Evolutionary conservation across 2,888 invertebrate genomes (phyloP), one percentile per base, ranked within the genome.

Genomic region (Ptilodon capucinus): DNA sequence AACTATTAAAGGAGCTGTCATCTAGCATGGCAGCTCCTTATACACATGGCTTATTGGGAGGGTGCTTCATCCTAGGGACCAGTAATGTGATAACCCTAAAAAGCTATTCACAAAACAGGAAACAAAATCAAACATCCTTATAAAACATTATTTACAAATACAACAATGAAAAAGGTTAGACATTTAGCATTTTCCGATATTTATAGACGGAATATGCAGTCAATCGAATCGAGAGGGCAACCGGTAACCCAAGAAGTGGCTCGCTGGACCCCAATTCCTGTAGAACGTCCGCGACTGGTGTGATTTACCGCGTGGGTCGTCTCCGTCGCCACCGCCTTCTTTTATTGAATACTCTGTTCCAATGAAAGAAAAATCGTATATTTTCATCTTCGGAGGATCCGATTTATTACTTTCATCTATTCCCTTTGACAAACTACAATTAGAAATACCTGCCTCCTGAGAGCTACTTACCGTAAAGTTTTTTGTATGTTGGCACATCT

Each of bases 271-370:
- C 41, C 51, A 74, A 76, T 75, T 60, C 61, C 51, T 67, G 68
- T 71, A 77, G 74, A 69, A 52, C 43, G 57, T 66, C 52, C 51
- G 60, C 50, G 65, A 68, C 65, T 63, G 70, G 68, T 54, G 79
- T 87, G 89, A 88, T 89, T 88, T 89, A 89, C 81, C 35, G 62
- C 63, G 76, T 70, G 69, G 74, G 64, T 74, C 64, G 67, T 68
- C 71, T 69, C 59, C 63, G 69, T 63, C 68, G 61, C 71, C 68
- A 69, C 74, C 79, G 76, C n/a, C n/a, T n/a, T n/a, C n/a, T n/a
- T n/a, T 85, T 88, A 88, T 88, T 86, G 85, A 89, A 88, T 82
- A 81, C 81, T 76, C 71, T 71, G 67, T 77, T 79, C 81, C 77
- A 74, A 40, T 82, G 76, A 79, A 83, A 85, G 88, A 86, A 85